Conservation (phyloP, 2,113 vertebrate genomes). For the Dendropsophus ebraccatus region DNA sequence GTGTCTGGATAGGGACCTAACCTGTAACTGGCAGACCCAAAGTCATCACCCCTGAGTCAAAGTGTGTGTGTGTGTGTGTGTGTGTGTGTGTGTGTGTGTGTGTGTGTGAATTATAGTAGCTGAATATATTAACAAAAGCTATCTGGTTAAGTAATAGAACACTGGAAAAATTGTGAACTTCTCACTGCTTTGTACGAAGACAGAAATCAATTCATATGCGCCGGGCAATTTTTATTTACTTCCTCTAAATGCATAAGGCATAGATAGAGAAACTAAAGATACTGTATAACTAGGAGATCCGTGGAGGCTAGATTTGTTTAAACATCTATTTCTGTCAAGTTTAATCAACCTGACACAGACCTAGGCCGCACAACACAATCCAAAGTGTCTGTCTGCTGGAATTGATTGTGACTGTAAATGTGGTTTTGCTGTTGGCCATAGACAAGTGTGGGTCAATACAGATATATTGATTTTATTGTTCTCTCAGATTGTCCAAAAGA, state of each 20-base stretch:
- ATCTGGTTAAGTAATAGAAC: neutral
- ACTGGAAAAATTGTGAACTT: neutral
- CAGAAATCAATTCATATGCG: neutral
- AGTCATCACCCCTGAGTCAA: no score
- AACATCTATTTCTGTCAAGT: conserved; percentile 37
- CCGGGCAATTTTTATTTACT: neutral
- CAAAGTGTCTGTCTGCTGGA: neutral
- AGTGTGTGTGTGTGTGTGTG: no score
- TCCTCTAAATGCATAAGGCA: neutral
- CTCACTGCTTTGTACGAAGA: neutral
- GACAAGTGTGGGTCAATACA: neutral
- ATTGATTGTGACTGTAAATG: neutral
- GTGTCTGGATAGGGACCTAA: no score
- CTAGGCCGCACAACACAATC: neutral
- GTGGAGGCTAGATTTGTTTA: neutral
- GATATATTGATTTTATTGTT: neutral
- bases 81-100: no score
- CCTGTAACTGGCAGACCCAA: no score
- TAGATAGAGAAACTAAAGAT: neutral
- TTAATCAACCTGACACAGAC: conserved; percentile 16
- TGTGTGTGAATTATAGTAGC: no score
- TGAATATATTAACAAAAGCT: neutral
- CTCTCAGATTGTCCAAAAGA: no score
- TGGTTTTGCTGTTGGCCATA: conserved; percentile 15
- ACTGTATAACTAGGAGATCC: neutral